phyloP scores from a whole-genome alignment of 2,797 vertebrate species.

The Ammospiza maritima region DNA sequence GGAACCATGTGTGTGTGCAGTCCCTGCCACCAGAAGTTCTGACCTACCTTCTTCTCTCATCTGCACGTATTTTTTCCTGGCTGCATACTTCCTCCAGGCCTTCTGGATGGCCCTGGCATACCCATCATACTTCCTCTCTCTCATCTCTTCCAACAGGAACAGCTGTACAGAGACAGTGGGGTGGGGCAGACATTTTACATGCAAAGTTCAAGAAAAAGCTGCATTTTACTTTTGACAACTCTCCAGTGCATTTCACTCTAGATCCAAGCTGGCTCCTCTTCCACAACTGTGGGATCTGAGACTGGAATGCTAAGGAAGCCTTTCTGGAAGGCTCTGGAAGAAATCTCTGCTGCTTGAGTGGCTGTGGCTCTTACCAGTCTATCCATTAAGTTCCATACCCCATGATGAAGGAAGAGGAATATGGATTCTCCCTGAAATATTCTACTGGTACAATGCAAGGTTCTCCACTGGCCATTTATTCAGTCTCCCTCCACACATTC shows the following conservation, averaged over 20 bases:
- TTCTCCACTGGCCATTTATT: background rate
- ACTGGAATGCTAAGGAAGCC: background rate
- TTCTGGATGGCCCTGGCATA: constrained; percentile 95
- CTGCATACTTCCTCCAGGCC: constrained; percentile 91
- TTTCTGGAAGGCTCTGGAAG: background rate
- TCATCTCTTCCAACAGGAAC: constrained; percentile 95
- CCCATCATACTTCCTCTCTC: constrained; percentile 95
- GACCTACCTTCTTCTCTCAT: constrained; percentile 96
- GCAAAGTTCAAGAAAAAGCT: background rate
- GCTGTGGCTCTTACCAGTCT: background rate
- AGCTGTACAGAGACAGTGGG: constrained; percentile 77
- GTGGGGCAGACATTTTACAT: background rate
- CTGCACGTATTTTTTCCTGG: constrained; percentile 95
- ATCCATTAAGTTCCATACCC: background rate
- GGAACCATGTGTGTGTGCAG: background rate
- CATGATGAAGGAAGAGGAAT: background rate
- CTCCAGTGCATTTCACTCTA: background rate
- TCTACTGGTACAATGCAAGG: background rate
- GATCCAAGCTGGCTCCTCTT: background rate
- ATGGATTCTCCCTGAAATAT: background rate
- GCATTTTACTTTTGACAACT: background rate
- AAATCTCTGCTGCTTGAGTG: background rate
- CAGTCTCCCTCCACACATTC: background rate
- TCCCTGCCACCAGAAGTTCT: background rate
- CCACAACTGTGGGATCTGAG: background rate